A percentile compares a stretch with the other conserved stretches of the same genome.
Evolutionary conservation across 2,888 invertebrate genomes (phyloP).

Genomic region (Dendrolimus houi): DNA sequence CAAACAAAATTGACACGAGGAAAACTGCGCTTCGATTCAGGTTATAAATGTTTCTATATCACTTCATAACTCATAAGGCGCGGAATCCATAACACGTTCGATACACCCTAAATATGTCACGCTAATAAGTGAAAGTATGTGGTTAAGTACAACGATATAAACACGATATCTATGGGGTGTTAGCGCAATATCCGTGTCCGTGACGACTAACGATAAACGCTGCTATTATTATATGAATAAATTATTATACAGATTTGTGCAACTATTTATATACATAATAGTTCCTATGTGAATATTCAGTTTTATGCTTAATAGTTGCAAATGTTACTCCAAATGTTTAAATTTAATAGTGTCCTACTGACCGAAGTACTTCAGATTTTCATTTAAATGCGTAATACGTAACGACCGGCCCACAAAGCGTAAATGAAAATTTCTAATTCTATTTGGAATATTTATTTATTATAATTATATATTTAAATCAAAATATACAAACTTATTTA

Average conservation of each 20-base stretch:
- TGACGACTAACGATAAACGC: slow-evolving; percentile 9
- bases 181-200: slow-evolving; percentile 49
- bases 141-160: slow-evolving; percentile 21
- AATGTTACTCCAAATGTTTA: not conserved
- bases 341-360: not conserved
- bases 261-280: slow-evolving; percentile 7
- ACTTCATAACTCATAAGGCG: no score
- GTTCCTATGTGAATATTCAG: slow-evolving; percentile 11
- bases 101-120: slow-evolving; percentile 13
- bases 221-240: slow-evolving; percentile 11
- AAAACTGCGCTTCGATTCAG: no score
- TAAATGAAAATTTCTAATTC: no score
- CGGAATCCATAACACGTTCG: not conserved
- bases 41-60: no score
- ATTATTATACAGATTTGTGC: slow-evolving; percentile 18
- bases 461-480: no score
- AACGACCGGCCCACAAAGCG: no score
- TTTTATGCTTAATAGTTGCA: not conserved
- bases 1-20: no score
- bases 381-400: no score
- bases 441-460: no score
- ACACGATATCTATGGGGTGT: slow-evolving; percentile 32
- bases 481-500: no score
- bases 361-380: not conserved
- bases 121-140: slow-evolving; percentile 37